These are phyloP conservation scores for Hypena proboscidalis DNA, from an alignment of 2,888 invertebrate genomes.

Conservation along the genomic window DNA sequence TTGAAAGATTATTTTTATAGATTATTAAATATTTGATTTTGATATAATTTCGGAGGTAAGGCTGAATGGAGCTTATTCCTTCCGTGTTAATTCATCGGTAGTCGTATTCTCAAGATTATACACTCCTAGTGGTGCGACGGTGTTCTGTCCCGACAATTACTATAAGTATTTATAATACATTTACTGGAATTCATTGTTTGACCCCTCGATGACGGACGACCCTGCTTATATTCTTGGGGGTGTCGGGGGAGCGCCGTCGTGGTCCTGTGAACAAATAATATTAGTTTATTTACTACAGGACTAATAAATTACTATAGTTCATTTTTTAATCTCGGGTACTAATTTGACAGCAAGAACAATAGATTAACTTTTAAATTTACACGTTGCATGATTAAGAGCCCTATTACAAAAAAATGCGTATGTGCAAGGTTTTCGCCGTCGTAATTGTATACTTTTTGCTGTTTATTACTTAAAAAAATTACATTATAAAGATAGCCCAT, in stretches of 20 bases:
- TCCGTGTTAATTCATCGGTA: constrained; percentile 6
- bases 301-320: too few species aligned
- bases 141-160: constrained; percentile 26
- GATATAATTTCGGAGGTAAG: constrained; percentile 31
- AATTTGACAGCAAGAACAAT: too few species aligned
- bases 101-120: constrained; percentile 40
- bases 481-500: too few species aligned
- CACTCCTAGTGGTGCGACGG: constrained; percentile 22
- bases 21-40: constrained; percentile 11
- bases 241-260: constrained; percentile 78
- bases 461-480: too few species aligned
- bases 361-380: too few species aligned
- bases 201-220: constrained; percentile 38
- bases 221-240: constrained; percentile 72
- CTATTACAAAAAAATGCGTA: too few species aligned
- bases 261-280: constrained; percentile 60
- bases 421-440: too few species aligned
- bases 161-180: constrained; percentile 57
- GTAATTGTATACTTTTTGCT: too few species aligned
- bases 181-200: constrained; percentile 61
- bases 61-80: constrained; percentile 28
- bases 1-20: neutral
- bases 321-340: too few species aligned
- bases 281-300: constrained; percentile 1
- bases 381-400: too few species aligned